Conservation (phyloP, 2,113 vertebrate species). For the Aplodontia rufa region DNA sequence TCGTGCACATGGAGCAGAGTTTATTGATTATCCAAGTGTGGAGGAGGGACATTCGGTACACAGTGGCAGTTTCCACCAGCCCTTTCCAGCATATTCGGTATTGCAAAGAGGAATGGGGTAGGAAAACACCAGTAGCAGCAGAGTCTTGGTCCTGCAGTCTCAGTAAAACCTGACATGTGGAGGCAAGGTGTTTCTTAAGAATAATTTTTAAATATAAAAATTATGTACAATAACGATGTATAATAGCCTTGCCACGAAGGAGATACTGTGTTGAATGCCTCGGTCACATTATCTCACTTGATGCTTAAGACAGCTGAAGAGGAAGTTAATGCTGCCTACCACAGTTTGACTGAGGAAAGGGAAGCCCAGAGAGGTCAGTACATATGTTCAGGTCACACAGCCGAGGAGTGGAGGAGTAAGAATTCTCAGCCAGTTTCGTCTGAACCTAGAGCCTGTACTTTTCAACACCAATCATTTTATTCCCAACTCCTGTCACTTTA, state of each 20-base stretch:
- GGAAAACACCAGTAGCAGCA: background rate
- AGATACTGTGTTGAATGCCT: background rate
- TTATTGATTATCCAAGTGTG: background rate
- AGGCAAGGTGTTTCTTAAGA: background rate
- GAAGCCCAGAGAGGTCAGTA: background rate
- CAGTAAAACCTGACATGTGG: background rate
- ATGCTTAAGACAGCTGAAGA: background rate
- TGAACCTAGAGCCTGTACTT: background rate
- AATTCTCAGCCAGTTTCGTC: background rate
- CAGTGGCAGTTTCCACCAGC: conserved; percentile 3
- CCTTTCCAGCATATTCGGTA: conserved; percentile 1
- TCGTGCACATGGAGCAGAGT: background rate
- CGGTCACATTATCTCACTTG: background rate
- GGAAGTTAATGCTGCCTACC: background rate
- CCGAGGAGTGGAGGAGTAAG: background rate
- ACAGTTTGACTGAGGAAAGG: background rate
- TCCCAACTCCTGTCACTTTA: background rate
- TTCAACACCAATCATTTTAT: background rate
- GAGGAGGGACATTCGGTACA: background rate
- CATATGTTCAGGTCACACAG: background rate
- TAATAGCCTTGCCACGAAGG: background rate
- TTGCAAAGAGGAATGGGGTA: background rate
- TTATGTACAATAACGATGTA: background rate
- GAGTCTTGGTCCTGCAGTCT: background rate
- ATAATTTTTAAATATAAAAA: background rate